Conservation (phyloP, 2,113 vertebrate species). For the Solea solea region DNA sequence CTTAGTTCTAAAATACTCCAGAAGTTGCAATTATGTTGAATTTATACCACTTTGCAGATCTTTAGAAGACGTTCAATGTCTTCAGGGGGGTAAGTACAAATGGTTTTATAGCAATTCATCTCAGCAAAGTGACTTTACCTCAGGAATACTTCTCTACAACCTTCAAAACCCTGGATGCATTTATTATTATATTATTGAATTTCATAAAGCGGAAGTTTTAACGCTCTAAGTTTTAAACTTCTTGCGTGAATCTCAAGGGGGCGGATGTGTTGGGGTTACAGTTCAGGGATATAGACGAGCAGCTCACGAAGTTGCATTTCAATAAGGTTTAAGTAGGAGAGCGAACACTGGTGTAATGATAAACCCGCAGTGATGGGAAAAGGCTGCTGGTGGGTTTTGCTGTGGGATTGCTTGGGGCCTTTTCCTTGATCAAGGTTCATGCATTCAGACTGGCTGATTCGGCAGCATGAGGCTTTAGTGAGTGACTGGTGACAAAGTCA, state of each 20-base stretch:
- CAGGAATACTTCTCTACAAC: conserved; percentile 11
- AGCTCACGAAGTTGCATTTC: conserved; percentile 60
- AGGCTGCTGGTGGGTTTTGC: conserved; percentile 59
- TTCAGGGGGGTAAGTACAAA: conserved; percentile 25
- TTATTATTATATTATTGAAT: conserved; percentile 34
- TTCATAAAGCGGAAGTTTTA: conserved; percentile 44
- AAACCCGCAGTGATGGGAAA: conserved; percentile 68
- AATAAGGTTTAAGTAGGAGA: conserved; percentile 56
- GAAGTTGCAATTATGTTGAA: conserved; percentile 2
- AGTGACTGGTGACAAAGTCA: conserved; percentile 36
- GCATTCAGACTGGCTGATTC: conserved; percentile 54
- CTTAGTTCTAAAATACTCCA: not conserved
- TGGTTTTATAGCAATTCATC: conserved; percentile 42
- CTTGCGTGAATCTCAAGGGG: conserved; percentile 41
- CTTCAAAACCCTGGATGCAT: conserved; percentile 33
- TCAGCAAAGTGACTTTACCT: conserved; percentile 37
- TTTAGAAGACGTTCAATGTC: conserved; percentile 11
- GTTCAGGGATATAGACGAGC: conserved; percentile 66
- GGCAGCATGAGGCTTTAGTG: conserved; percentile 33
- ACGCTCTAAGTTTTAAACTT: conserved; percentile 39
- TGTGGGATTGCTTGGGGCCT: conserved; percentile 56
- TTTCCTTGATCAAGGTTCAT: conserved; percentile 69
- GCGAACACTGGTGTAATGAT: conserved; percentile 62
- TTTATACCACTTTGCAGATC: not conserved
- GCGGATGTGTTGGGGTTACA: conserved; percentile 9